These are phyloP conservation scores for Saguinus midas DNA, from an alignment of 2,113 vertebrate species.

Conservation along the genomic window DNA sequence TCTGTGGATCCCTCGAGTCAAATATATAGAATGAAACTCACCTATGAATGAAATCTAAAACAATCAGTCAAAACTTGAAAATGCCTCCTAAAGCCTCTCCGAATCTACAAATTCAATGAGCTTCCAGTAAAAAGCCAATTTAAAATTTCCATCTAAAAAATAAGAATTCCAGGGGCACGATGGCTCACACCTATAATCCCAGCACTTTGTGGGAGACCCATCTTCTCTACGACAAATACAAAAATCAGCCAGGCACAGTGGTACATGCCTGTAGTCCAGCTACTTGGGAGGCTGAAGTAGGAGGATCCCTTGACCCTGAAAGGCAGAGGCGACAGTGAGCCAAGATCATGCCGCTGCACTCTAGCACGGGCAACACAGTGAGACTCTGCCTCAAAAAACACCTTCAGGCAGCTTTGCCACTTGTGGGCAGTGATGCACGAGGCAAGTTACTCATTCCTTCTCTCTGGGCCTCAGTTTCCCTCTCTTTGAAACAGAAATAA, in stretches of 20 bases:
- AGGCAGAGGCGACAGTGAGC: no score
- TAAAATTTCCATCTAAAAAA: background rate
- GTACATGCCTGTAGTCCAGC: background rate
- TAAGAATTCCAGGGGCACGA: background rate
- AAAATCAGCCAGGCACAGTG: background rate
- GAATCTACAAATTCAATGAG: constrained; percentile 2
- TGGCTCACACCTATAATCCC: background rate
- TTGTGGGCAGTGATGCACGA: background rate
- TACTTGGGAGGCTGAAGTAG: background rate
- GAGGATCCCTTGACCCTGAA: no score
- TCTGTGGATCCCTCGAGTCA: background rate
- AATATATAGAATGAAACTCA: background rate
- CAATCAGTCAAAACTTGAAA: background rate
- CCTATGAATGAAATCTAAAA: constrained; percentile 3
- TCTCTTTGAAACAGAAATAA: background rate
- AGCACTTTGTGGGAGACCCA: background rate
- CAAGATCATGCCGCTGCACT: background rate
- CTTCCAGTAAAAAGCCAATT: constrained; percentile 24
- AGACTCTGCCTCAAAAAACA: background rate
- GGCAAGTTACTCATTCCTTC: background rate
- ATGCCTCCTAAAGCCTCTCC: background rate
- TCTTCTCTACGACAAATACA: background rate
- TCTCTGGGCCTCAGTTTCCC: constrained; percentile 16
- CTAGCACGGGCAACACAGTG: background rate
- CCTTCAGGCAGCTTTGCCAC: background rate